phyloP scores from a whole-genome alignment of 2,113 vertebrate genomes.

The Nansenia antarctica region DNA sequence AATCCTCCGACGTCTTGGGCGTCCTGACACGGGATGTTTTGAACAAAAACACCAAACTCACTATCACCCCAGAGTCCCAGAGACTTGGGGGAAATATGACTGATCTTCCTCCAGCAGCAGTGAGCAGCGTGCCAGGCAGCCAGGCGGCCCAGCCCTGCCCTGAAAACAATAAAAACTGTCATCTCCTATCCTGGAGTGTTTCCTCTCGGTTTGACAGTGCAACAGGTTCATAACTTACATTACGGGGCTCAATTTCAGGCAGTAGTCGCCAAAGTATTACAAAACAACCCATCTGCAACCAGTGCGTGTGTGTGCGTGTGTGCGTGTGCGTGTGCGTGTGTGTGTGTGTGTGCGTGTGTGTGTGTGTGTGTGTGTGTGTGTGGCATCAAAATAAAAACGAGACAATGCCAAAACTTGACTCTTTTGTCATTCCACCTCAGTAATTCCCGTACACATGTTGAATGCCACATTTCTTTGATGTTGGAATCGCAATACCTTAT shows the following conservation, averaged over 20 bases:
- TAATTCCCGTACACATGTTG: background rate
- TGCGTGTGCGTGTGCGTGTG: too few species aligned
- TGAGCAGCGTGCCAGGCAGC: conserved; percentile 32
- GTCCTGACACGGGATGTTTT: conserved; percentile 70
- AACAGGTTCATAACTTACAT: conserved; percentile 10
- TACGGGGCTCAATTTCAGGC: background rate
- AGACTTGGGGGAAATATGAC: conserved; percentile 55
- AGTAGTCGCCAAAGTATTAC: conserved; percentile 5
- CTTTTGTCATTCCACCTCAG: too few species aligned
- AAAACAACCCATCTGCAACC: background rate
- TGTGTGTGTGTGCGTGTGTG: too few species aligned
- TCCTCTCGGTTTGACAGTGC: conserved; percentile 6
- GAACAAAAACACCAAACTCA: conserved; percentile 72
- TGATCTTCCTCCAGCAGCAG: conserved; percentile 51
- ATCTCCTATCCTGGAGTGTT: background rate
- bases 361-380: too few species aligned
- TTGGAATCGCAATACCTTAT: conserved; percentile 2
- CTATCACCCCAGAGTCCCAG: conserved; percentile 57
- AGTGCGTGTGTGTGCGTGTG: too few species aligned
- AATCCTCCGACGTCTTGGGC: conserved; percentile 65
- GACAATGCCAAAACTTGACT: background rate
- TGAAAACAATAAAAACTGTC: conserved; percentile 1
- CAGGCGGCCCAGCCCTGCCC: background rate
- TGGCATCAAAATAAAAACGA: too few species aligned
- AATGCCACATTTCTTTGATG: conserved; percentile 13